Conservation (phyloP, 2,888 invertebrate species). For the Onchidella celtica region DNA sequence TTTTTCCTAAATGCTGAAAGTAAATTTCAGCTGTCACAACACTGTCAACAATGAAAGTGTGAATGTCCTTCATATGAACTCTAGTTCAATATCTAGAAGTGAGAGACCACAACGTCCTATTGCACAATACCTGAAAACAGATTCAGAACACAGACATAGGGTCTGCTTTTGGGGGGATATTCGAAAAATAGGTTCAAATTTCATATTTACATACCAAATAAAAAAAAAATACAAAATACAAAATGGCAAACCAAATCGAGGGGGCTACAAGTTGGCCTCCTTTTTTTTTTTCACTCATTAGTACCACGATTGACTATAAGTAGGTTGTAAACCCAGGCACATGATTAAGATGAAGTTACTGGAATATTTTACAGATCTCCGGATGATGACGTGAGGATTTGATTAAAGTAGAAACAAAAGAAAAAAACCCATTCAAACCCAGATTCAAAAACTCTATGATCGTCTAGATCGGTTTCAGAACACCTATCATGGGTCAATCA, state of each 20-base stretch:
- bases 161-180: not conserved
- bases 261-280: not conserved
- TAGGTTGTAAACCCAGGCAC: too few species aligned
- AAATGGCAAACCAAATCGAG: not conserved
- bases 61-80: not conserved
- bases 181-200: not conserved
- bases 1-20: too few species aligned
- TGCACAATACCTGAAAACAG: not conserved
- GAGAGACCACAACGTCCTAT: not conserved
- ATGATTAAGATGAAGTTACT: too few species aligned
- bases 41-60: too few species aligned
- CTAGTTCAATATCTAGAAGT: not conserved
- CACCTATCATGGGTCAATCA: too few species aligned
- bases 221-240: not conserved
- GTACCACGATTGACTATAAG: not conserved
- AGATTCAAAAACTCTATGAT: too few species aligned
- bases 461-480: too few species aligned
- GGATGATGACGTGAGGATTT: too few species aligned
- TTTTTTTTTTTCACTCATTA: not conserved
- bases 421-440: too few species aligned
- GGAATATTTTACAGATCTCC: too few species aligned
- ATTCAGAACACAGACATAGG: not conserved
- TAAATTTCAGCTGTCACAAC: too few species aligned
- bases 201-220: not conserved
- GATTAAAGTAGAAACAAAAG: too few species aligned